Evolutionary conservation across 2,888 invertebrate genomes (phyloP), one percentile per base, ranked within the genome.

Genomic region (Agonopterix subpropinquella): DNA sequence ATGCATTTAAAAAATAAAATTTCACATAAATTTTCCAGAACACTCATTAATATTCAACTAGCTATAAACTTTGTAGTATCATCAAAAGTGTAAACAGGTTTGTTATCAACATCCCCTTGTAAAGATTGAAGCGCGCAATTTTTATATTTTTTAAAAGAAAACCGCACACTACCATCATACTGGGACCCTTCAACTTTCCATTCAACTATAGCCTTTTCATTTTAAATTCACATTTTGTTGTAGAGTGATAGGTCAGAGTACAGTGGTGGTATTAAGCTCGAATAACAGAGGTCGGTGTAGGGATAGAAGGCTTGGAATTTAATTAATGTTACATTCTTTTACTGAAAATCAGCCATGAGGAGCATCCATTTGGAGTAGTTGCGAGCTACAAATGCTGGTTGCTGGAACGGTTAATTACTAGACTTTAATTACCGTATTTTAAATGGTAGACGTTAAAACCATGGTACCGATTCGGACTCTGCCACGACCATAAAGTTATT

Each of bases 281-380:
- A 49, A 53, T 47, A 42, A 47, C 50, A 50, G 61, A 61, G 65
- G 64, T 65, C 58, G 58, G 48, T 50, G 35, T 55, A 28, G 50
- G 65, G 67, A 67, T 66, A 73, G 66, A 65, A 64, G 60, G 62
- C 64, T 58, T 43, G 61, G 73, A 73, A 78, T 79, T 77, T 80
- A 78, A 80, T 79, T 78, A 78, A 72, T 77, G 73, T 69, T 67
- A 69, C 67, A 72, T 77, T 74, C 70, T 74, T 73, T 67, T 57
- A 61, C 54, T 58, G 58, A 65, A 70, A 65, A 62, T 60, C 58
- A 47, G 48, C 47, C 36, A 44, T 47, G 50, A 52, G 56, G 58
- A 65, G 61, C 65, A 64, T 72, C 66, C 57, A 65, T 67, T 67
- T 60, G 53, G 59, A 60, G 61, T 54, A 61, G 67, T 67, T 65